Evolutionary conservation across 1,140 invertebrate species (phyloP).

Genomic region (Lordiphosa collinella): DNA sequence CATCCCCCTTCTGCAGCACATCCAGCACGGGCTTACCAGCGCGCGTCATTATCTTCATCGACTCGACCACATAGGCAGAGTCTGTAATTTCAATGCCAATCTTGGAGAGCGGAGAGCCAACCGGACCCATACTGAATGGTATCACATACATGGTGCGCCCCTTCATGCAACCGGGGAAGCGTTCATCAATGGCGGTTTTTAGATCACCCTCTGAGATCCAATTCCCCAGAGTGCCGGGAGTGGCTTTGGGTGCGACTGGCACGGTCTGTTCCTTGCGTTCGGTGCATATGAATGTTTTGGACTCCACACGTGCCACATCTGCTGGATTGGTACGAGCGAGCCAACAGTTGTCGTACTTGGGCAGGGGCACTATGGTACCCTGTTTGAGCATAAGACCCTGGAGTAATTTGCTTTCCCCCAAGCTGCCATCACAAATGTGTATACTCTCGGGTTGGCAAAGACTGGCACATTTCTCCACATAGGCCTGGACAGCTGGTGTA

Average conservation of each 20-base stretch:
- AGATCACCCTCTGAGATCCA: conserved; percentile 93
- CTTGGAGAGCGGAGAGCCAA: conserved; percentile 93
- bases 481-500: conserved; percentile 81
- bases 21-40: conserved; percentile 87
- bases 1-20: conserved; percentile 82
- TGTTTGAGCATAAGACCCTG: conserved; percentile 83
- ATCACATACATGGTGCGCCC: conserved; percentile 97
- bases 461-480: conserved; percentile 84
- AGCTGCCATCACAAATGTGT: conserved; percentile 91
- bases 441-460: conserved; percentile 88
- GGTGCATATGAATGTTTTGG: conserved; percentile 93
- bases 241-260: conserved; percentile 84
- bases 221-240: conserved; percentile 89
- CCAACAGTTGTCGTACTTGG: conserved; percentile 94
- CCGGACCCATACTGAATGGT: conserved; percentile 96
- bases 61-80: conserved; percentile 94
- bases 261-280: conserved; percentile 86
- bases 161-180: conserved; percentile 94
- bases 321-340: conserved; percentile 93
- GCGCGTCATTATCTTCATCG: conserved; percentile 96
- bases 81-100: conserved; percentile 96
- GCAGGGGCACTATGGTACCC: conserved; percentile 86
- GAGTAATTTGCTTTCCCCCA: conserved; percentile 85
- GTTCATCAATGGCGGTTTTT: conserved; percentile 85
- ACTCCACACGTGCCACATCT: conserved; percentile 96